These are phyloP conservation scores for Gallinago nigripennis DNA, from an alignment of 2,797 vertebrate genomes.

Conservation along the genomic window DNA sequence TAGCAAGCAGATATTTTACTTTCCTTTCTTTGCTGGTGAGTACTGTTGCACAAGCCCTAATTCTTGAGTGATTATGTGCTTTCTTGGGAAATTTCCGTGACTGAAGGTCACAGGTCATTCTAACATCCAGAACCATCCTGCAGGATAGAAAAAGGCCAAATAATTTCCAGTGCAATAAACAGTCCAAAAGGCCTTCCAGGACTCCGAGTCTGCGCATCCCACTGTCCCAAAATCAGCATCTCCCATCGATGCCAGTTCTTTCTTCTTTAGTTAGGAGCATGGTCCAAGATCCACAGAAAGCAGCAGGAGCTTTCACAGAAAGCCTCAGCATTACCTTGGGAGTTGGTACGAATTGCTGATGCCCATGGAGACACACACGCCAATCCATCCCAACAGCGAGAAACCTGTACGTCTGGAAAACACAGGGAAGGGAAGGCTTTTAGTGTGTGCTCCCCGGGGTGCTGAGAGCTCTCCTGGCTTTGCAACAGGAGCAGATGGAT, in stretches of 20 bases:
- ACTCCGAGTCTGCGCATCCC: not conserved
- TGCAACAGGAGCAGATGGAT: not conserved
- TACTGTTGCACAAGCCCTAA: not conserved
- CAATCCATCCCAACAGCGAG: not conserved
- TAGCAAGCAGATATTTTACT: not conserved
- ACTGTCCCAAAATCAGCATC: not conserved
- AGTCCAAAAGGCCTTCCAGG: not conserved
- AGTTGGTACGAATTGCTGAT: not conserved
- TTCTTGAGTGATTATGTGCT: not conserved
- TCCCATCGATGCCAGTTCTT: not conserved
- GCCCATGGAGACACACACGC: not conserved
- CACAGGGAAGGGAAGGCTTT: not conserved
- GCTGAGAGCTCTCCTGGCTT: not conserved
- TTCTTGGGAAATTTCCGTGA: not conserved
- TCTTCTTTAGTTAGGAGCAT: not conserved
- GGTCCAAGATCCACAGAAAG: not conserved
- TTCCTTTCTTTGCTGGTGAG: not conserved
- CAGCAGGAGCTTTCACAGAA: not conserved
- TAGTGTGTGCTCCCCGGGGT: fast-evolving
- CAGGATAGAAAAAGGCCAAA: not conserved
- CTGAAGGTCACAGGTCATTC: not conserved
- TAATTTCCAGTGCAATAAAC: not conserved
- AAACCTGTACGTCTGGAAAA: fast-evolving
- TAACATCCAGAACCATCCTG: not conserved
- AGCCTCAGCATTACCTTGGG: not conserved